Evolutionary conservation across 2,113 vertebrate species (phyloP), one percentile per base, ranked within the genome.

Genomic region (Bagarius yarrelli): DNA sequence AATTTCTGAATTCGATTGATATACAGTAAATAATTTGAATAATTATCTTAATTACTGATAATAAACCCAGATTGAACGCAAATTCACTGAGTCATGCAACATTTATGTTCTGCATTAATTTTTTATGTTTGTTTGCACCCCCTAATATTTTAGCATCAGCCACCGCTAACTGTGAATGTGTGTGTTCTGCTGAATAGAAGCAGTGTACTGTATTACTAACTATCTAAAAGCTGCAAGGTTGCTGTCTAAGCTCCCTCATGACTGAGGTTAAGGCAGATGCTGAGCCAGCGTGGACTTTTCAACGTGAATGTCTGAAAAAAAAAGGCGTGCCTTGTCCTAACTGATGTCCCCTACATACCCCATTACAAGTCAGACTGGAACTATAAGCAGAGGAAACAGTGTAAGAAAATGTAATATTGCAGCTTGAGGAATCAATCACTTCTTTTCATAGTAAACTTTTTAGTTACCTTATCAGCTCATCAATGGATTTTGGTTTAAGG

Each of bases 161-260:
- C n/a, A n/a, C n/a, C n/a, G n/a, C n/a, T n/a, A n/a, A n/a, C n/a
- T n/a, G n/a, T n/a, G n/a, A n/a, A n/a, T n/a, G n/a, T n/a, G n/a
- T n/a, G n/a, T n/a, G n/a, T n/a, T n/a, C n/a, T n/a, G n/a, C n/a
- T n/a, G n/a, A n/a, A n/a, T n/a, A n/a, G n/a, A n/a, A n/a, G n/a
- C n/a, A n/a, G n/a, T n/a, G n/a, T n/a, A n/a, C n/a, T n/a, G n/a
- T n/a, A n/a, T n/a, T n/a, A n/a, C n/a, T n/a, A n/a, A n/a, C n/a
- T n/a, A n/a, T n/a, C 36, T 40, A 40, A 40, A 40, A 70, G 63
- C 79, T 63, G 75, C 63, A 80, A 82, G 83, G 69, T 40, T 40
- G 4, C n/a, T 53, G 57, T 55, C 32, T 19, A 3, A 14, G 36
- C 74, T 79, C 79, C 55, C 79, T 64, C 61, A 57, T 83, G 82